A percentile compares a stretch with the other conserved stretches of the same genome.
phyloP scores from a whole-genome alignment of 2,797 vertebrate genomes.

The Danio choprae region DNA sequence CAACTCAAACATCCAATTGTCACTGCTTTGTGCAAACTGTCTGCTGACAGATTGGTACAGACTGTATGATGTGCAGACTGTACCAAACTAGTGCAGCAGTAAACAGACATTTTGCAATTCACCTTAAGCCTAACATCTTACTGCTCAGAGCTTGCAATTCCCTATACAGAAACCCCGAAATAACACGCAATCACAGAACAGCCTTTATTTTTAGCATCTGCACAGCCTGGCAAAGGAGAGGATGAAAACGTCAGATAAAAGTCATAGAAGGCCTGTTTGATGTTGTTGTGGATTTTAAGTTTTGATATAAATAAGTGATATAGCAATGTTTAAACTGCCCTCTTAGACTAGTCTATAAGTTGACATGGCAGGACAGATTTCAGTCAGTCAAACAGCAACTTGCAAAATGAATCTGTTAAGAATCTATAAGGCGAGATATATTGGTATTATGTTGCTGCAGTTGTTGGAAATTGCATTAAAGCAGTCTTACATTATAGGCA shows the following conservation, averaged over 20 bases:
- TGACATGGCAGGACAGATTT: neutral
- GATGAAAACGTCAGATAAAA: neutral
- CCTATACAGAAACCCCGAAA: conserved; percentile 36
- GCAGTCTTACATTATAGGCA: too few relatives aligned
- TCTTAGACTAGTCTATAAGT: neutral
- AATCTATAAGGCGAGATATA: neutral
- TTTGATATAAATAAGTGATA: neutral
- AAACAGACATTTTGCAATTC: conserved; percentile 15
- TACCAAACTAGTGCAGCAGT: neutral
- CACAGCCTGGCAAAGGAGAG: conserved; percentile 6
- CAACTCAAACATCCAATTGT: neutral
- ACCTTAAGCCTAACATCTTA: conserved; percentile 47
- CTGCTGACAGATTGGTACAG: too few relatives aligned
- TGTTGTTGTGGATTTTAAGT: neutral
- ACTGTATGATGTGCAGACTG: neutral
- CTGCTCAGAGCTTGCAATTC: conserved; percentile 43
- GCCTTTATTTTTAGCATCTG: conserved; percentile 41
- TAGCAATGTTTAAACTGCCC: neutral
- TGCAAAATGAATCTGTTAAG: neutral
- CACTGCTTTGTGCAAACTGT: neutral
- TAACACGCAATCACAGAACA: conserved; percentile 37
- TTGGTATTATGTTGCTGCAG: neutral
- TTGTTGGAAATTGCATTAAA: too few relatives aligned
- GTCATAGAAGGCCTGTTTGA: neutral
- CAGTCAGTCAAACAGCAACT: neutral